Evolutionary conservation across 2,797 vertebrate species (phyloP), one percentile per base, ranked within the genome.

Genomic region (Microctenopoma lineatum): DNA sequence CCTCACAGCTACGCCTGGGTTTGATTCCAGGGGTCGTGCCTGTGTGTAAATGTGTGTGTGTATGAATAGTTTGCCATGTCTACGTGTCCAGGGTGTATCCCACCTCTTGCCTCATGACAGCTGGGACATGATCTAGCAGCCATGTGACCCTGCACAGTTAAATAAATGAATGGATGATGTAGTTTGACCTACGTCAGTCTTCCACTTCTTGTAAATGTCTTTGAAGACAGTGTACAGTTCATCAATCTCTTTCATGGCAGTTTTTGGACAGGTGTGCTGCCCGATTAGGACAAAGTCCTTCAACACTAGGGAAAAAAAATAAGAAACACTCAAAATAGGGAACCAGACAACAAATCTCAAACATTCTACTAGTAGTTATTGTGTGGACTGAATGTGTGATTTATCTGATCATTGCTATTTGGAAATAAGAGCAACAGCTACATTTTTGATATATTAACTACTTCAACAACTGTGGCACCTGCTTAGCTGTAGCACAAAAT

Each of bases 211-310:
- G 70, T 81, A 82, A 62, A 95, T 79, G 4, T 82, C 85, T 70
- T 89, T 91, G 74, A 95, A 94, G 44, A 96, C 92, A 0, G 80
- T 59, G 36, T 94, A 93, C 4, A 96, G 92, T 58, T 91, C 81
- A 41, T 95, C 92, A 1, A 96, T 93, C 84, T 96, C 95, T 32
- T 86, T 92, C 90, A 93, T 94, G 57, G 95, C 94, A 1, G 83
- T 92, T 75, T 90, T 94, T 8, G 95, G 95, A 75, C 90, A 88
- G 1, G 94, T 92, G 68, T 96, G 95, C 51, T 96, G 95, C 2
- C 93, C 93, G 48, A 96, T 89, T 45, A 96, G 88, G 50, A 93
- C 88, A 56, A 96, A 93, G 48, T 95, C 93, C 80, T 94, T 94
- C 64, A 94, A 84, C 80, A 82, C 95, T 96, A 80, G 29, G 45